phyloP scores from a whole-genome alignment of 2,888 invertebrate species.

The Scrobipalpa atriplicella region DNA sequence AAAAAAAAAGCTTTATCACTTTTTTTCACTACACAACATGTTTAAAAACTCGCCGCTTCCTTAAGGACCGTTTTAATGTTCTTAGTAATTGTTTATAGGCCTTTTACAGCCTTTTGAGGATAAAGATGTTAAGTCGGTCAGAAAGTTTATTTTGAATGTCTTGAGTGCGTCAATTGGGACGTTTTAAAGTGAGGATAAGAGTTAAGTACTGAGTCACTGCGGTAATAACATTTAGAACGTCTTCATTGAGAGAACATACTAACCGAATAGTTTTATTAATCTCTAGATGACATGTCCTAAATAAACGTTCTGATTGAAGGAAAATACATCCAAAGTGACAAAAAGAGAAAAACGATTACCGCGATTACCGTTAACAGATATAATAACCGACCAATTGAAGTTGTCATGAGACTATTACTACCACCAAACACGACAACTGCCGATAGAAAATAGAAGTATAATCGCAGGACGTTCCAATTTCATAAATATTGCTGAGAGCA shows the following conservation, averaged over 20 bases:
- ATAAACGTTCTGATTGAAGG: not conserved
- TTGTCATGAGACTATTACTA: conserved; percentile 39
- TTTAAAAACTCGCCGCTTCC: conserved; percentile 32
- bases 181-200: not conserved
- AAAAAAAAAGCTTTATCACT: not conserved
- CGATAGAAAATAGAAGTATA: conserved; percentile 63
- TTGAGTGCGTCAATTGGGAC: conserved; percentile 10
- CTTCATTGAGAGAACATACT: too few relatives aligned
- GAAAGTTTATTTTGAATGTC: conserved; percentile 17
- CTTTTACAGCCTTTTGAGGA: conserved; percentile 28
- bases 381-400: conserved; percentile 26
- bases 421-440: conserved; percentile 43
- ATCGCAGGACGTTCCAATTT: conserved; percentile 63
- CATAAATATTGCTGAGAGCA: conserved; percentile 71
- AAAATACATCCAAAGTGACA: not conserved
- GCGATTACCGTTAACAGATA: conserved; percentile 21
- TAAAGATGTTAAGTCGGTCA: conserved; percentile 29
- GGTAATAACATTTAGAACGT: not conserved
- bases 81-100: conserved; percentile 34
- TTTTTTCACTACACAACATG: conserved; percentile 27
- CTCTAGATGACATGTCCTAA: not conserved
- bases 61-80: conserved; percentile 37
- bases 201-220: not conserved
- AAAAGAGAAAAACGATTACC: conserved; percentile 11
- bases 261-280: too few relatives aligned